Conservation (phyloP, 2,888 invertebrate genomes). For the Lasioglossum calceatum region DNA sequence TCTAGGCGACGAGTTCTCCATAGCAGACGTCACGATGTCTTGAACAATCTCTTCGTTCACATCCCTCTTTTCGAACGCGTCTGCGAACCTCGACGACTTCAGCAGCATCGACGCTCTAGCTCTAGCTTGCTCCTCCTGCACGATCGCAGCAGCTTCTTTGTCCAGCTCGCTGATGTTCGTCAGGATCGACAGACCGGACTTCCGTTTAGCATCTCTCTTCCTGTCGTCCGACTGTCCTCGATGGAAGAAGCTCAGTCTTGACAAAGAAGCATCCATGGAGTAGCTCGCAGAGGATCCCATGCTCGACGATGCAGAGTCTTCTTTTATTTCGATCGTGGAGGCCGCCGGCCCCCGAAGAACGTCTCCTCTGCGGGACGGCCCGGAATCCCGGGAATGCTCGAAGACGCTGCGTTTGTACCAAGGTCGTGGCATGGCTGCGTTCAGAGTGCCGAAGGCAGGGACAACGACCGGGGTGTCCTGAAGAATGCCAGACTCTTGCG, state of each 20-base stretch:
- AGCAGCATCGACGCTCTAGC: constrained; percentile 77
- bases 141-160: constrained; percentile 91
- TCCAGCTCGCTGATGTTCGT: constrained; percentile 93
- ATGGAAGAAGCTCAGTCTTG: constrained; percentile 83
- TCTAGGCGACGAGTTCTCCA: constrained; percentile 78
- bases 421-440: constrained; percentile 85
- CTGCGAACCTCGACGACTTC: constrained; percentile 63
- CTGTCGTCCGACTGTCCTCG: constrained; percentile 75
- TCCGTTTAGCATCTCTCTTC: constrained; percentile 85
- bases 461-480: constrained; percentile 48
- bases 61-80: constrained; percentile 66
- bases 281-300: constrained; percentile 74
- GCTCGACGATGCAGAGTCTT: constrained; percentile 69
- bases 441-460: constrained; percentile 61
- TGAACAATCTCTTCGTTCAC: constrained; percentile 75
- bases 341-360: constrained; percentile 69
- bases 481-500: constrained; percentile 27
- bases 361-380: constrained; percentile 69
- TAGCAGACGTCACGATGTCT: constrained; percentile 77
- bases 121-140: constrained; percentile 86
- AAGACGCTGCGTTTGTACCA: constrained; percentile 87
- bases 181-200: constrained; percentile 87
- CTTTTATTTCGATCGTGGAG: constrained; percentile 63
- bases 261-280: constrained; percentile 84
- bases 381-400: constrained; percentile 82